Conservation (phyloP, 2,113 vertebrate species). For the Isurus oxyrinchus region DNA sequence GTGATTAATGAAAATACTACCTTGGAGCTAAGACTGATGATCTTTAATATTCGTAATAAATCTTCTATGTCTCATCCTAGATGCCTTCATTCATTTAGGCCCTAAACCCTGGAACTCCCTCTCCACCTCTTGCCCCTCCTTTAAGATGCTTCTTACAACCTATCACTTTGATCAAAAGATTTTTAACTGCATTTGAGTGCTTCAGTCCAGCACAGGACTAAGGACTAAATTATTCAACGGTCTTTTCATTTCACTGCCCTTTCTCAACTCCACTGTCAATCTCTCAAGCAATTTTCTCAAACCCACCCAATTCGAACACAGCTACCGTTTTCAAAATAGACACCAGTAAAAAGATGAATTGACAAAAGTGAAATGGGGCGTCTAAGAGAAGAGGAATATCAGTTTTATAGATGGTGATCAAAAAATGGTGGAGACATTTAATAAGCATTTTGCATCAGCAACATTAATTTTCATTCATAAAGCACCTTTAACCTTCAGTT, state of each 20-base stretch:
- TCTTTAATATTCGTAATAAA: neutral
- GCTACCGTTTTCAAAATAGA: neutral
- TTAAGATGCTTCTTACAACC: too few relatives aligned
- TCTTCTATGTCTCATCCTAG: neutral
- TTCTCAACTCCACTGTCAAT: neutral
- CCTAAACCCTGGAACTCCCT: neutral
- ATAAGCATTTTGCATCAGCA: neutral
- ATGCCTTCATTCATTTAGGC: neutral
- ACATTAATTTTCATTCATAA: neutral
- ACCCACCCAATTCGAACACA: neutral
- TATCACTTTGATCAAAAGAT: neutral
- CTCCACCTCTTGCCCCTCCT: neutral
- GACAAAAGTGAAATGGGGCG: neutral
- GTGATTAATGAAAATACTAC: neutral
- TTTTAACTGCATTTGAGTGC: neutral
- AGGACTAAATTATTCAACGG: neutral
- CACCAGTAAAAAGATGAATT: neutral
- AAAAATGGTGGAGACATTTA: neutral
- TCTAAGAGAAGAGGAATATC: neutral
- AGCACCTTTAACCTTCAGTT: neutral
- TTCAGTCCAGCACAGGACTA: neutral
- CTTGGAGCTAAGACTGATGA: neutral
- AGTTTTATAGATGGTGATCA: neutral
- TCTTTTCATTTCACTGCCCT: neutral
- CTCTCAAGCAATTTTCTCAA: neutral